These are phyloP conservation scores for Hydropsyche betteni DNA, from an alignment of 2,888 invertebrate genomes.

Conservation along the genomic window DNA sequence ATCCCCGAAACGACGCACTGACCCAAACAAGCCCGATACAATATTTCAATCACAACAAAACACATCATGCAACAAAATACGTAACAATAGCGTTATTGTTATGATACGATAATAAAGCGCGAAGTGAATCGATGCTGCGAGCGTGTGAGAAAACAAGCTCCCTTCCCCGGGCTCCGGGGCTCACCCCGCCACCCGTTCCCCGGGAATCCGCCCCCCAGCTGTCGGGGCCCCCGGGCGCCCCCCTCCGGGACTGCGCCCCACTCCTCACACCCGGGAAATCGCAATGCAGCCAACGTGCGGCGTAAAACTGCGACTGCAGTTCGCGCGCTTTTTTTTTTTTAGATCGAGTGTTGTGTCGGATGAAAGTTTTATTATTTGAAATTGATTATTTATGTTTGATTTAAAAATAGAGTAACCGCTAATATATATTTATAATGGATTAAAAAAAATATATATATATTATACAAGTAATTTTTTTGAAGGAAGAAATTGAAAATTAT, in stretches of 20 bases:
- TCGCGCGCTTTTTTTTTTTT: background rate
- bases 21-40: too few relatives aligned
- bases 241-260: background rate
- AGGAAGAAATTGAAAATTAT: too few relatives aligned
- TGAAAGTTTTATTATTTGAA: too few relatives aligned
- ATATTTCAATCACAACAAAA: too few relatives aligned
- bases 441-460: too few relatives aligned
- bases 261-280: constrained; percentile 23
- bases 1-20: too few relatives aligned
- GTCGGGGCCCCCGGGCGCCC: constrained; percentile 51
- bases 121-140: constrained; percentile 40
- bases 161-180: constrained; percentile 28
- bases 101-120: constrained; percentile 22
- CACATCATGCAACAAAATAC: too few relatives aligned
- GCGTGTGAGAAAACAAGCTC: constrained; percentile 28
- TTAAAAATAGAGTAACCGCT: too few relatives aligned
- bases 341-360: too few relatives aligned
- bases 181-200: constrained; percentile 11
- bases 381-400: too few relatives aligned
- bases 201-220: constrained; percentile 19
- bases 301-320: constrained; percentile 32
- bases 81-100: background rate
- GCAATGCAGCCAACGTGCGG: constrained; percentile 42
- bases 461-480: too few relatives aligned
- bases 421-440: too few relatives aligned